Base-by-base conservation (phyloP, 2,113 vertebrate species). In the Elanoides forficatus region DNA sequence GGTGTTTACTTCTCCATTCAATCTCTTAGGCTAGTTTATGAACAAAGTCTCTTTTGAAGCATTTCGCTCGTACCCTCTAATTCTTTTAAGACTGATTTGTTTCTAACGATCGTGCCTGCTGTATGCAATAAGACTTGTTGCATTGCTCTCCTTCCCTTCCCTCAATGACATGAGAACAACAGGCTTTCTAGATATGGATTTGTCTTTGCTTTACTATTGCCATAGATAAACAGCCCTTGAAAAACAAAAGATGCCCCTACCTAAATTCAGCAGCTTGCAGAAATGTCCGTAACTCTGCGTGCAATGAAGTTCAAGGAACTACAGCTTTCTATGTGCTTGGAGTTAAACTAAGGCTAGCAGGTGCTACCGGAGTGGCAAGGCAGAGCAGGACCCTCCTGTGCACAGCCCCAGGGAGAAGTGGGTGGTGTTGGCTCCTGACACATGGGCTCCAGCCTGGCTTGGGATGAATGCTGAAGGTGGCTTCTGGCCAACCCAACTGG, bases 291-390 rank as follows among this genome's bases (percentile, higher is more conserved):
- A 80, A 36, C 55, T 85, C 65, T 11, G 48, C 40, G 34, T 7
- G 26, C 38, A 62, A 40, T 3, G 22, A 62, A 59, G 12, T 36
- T 66, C 52, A 87, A 71, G 76, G 50, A 71, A 29, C 48, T 92
- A 36, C 0, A 0, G 36, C 29, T 79, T 67, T 23, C 55, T 68
- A 0, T 19, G 19, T 23, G 22, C 17, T 78, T 81, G 59, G 29
- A 65, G 21, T 62, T 80, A 79, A 79, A 63, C 27, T 53, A 26
- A 78, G 29, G 29, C 42, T 65, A 36, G 19, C n/a, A 86, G 50
- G 15, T 29, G 32, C 48, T 42, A 13, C 27, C 1, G 1, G 59
- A 53, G n/a, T 10, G 30, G 53, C n/a, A 50, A 76, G 26, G 81
- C 52, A 52, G 79, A 88, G 40, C 27, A 84, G 43, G 47, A 55